phyloP scores from a whole-genome alignment of 2,113 vertebrate genomes.

The Clarias magur region DNA sequence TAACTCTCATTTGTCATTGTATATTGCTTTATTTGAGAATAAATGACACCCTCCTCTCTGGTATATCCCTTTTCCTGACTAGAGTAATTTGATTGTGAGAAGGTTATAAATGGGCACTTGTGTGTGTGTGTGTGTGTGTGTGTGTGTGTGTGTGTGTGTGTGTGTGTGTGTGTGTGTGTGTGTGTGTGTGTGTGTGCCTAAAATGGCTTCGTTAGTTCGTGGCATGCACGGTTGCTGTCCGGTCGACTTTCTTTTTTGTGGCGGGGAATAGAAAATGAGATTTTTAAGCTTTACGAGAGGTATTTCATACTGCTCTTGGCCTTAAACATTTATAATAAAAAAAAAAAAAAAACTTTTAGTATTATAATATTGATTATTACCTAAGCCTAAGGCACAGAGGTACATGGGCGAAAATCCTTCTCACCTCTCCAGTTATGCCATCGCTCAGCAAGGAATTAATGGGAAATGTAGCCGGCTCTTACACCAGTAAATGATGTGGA shows the following conservation, averaged over 20 bases:
- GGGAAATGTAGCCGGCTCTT: neutral
- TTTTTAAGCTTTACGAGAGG: constrained; percentile 21
- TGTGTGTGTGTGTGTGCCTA: neutral
- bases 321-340: constrained; percentile 3
- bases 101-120: neutral
- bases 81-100: neutral
- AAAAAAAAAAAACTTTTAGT: neutral
- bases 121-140: neutral
- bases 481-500: neutral
- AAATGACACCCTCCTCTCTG: neutral
- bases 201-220: neutral
- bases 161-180: neutral
- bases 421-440: neutral
- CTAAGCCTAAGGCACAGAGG: neutral
- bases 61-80: neutral
- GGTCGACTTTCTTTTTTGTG: neutral
- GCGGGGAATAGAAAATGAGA: neutral
- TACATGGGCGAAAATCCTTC: neutral
- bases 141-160: neutral
- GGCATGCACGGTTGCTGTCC: neutral
- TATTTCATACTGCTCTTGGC: constrained; percentile 5
- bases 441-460: constrained; percentile 13
- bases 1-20: neutral
- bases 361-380: constrained; percentile 13
- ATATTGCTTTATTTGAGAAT: constrained; percentile 3